These are phyloP conservation scores for Gymnarchus niloticus DNA, from an alignment of 2,113 vertebrate genomes.

Conservation along the genomic window DNA sequence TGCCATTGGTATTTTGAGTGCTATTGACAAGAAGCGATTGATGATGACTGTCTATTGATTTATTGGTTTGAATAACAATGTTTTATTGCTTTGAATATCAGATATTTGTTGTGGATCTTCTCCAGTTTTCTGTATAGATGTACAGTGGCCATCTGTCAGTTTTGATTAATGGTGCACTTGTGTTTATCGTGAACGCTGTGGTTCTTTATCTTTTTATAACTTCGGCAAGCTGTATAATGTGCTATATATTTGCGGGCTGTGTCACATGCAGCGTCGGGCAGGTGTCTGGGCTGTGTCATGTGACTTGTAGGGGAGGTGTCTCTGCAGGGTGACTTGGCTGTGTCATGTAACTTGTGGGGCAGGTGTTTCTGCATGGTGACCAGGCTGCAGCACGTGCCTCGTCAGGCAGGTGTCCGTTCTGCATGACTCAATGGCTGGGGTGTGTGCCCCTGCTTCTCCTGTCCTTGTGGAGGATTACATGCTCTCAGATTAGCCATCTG, in stretches of 20 bases:
- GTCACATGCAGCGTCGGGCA: too few species aligned
- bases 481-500: conserved; percentile 60
- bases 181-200: background rate
- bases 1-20: too few species aligned
- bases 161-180: too few species aligned
- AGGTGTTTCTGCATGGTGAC: background rate
- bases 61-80: background rate
- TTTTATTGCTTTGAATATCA: too few species aligned
- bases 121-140: too few species aligned
- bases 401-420: background rate
- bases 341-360: background rate
- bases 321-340: background rate
- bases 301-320: background rate
- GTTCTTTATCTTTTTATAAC: background rate
- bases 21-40: too few species aligned
- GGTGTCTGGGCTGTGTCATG: too few species aligned
- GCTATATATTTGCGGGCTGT: too few species aligned
- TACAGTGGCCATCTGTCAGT: too few species aligned
- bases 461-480: conserved; percentile 34
- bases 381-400: background rate
- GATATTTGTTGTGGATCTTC: background rate
- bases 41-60: too few species aligned
- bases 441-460: background rate
- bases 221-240: too few species aligned
- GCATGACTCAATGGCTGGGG: background rate